These are phyloP conservation scores for Serrognathus titanus DNA, from an alignment of 2,888 invertebrate genomes.

Conservation along the genomic window DNA sequence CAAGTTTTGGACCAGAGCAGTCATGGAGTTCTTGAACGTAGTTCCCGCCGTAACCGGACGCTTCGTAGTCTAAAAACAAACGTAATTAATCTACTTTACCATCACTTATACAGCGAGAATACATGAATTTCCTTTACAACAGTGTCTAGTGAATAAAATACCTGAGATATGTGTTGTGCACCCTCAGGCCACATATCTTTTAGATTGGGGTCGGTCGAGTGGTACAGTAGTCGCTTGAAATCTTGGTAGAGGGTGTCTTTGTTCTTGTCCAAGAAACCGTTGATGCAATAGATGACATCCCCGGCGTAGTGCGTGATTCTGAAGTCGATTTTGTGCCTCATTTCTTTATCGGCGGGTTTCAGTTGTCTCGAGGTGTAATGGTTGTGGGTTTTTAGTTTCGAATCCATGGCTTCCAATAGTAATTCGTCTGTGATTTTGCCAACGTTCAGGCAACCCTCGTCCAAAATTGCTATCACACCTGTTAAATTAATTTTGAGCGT, in stretches of 20 bases:
- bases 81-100: background rate
- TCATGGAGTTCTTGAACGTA: slow-evolving; percentile 92
- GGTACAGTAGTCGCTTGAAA: slow-evolving; percentile 87
- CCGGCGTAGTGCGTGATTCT: slow-evolving; percentile 94
- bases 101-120: background rate
- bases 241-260: slow-evolving; percentile 96
- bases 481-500: background rate
- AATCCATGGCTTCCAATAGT: slow-evolving; percentile 90
- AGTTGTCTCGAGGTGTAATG: slow-evolving; percentile 88
- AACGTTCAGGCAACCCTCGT: slow-evolving; percentile 95
- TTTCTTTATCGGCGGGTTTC: slow-evolving; percentile 75
- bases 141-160: slow-evolving; percentile 39
- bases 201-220: slow-evolving; percentile 74
- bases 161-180: slow-evolving; percentile 79
- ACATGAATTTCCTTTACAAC: too few species aligned
- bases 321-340: slow-evolving; percentile 76
- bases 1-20: slow-evolving; percentile 81
- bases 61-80: slow-evolving; percentile 75
- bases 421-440: slow-evolving; percentile 85
- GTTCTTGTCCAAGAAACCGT: slow-evolving; percentile 96
- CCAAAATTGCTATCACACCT: slow-evolving; percentile 78
- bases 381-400: slow-evolving; percentile 76
- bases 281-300: slow-evolving; percentile 86
- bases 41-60: slow-evolving; percentile 92
- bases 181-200: slow-evolving; percentile 97